Percentiles rank a stretch among this genome's conserved stretches.
Conservation (phyloP, 64 coral and sea anemone genomes). For the Montipora foliosa region DNA sequence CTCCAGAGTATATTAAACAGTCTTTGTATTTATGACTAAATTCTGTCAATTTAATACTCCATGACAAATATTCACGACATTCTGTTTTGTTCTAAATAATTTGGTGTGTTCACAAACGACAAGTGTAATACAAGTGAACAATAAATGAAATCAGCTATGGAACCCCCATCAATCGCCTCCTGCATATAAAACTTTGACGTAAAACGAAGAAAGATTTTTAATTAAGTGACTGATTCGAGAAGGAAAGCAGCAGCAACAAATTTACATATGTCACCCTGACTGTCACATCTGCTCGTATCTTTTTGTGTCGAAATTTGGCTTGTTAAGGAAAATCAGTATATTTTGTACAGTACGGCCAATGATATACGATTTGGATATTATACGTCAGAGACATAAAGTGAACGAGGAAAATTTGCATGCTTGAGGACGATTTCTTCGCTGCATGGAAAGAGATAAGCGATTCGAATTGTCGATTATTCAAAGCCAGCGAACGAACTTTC, state of each 20-base stretch:
- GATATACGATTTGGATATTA: neutral
- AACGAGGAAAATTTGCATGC: too few species aligned
- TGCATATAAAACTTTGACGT: neutral
- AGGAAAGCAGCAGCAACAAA: neutral
- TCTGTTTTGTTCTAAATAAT: neutral
- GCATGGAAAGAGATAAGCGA: too few species aligned
- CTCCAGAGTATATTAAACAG: neutral
- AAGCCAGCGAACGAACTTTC: too few species aligned
- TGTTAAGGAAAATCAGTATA: neutral
- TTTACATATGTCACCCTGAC: neutral
- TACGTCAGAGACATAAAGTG: too few species aligned
- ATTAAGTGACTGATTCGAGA: neutral
- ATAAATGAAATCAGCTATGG: neutral
- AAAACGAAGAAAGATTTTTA: neutral
- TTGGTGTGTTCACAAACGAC: neutral
- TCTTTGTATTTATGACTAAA: constrained; percentile 2
- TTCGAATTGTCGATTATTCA: too few species aligned
- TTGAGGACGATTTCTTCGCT: too few species aligned
- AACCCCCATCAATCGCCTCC: neutral
- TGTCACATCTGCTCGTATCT: neutral
- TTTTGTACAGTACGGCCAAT: neutral
- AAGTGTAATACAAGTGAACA: neutral
- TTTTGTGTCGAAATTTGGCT: neutral
- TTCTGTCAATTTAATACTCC: too few species aligned
- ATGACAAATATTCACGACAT: neutral